Percentiles rank a stretch among this genome's conserved stretches.
phyloP scores from a whole-genome alignment of 2,113 vertebrate genomes.

The Onychostoma macrolepis region DNA sequence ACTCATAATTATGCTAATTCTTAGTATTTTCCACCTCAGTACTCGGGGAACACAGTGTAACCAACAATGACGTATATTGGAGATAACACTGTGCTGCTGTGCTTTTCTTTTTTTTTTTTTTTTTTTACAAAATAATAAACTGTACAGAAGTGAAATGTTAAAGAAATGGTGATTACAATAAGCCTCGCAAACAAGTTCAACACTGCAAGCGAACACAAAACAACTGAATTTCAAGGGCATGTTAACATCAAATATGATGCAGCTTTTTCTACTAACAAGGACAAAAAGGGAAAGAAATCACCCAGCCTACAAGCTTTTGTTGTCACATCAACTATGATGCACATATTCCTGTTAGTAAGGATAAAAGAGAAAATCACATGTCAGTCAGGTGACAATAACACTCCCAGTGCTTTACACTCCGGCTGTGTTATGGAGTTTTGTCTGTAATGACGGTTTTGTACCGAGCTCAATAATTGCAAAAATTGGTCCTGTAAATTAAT shows the following conservation, averaged over 20 bases:
- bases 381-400: not conserved
- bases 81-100: not conserved
- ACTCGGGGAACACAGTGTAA: not conserved
- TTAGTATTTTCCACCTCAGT: not conserved
- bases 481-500: not conserved
- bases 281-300: not conserved
- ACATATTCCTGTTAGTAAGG: not conserved
- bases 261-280: not conserved
- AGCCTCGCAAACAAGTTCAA: not conserved
- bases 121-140: not conserved
- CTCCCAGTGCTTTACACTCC: not conserved
- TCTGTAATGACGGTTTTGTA: not conserved
- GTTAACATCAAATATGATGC: conserved; percentile 8
- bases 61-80: not conserved
- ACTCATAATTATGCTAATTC: not conserved
- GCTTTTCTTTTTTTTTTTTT: not conserved
- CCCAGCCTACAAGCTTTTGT: not conserved
- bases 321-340: conserved; percentile 9
- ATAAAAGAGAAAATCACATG: not conserved
- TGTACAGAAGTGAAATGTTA: not conserved
- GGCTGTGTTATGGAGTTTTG: not conserved
- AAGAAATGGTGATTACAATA: not conserved
- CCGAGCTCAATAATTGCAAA: not conserved
- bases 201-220: not conserved
- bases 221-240: not conserved